Conservation (phyloP, 2,797 vertebrate genomes). For the Liparis tanakae region DNA sequence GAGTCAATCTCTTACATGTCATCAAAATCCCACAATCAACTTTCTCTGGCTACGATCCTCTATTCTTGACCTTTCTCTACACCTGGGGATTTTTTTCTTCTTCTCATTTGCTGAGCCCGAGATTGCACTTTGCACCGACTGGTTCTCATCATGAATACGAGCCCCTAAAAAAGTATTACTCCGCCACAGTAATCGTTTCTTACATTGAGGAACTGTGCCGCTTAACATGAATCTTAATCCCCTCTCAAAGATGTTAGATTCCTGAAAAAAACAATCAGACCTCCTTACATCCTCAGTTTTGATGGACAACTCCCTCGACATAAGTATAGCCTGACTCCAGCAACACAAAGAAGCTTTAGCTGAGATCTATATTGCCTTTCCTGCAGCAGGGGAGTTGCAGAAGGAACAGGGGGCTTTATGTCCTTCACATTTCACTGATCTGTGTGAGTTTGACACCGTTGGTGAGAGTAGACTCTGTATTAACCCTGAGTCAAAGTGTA, state of each 20-base stretch:
- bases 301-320: background rate
- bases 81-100: background rate
- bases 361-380: background rate
- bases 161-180: conserved; percentile 1
- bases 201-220: background rate
- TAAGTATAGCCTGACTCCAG: background rate
- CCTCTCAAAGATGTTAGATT: background rate
- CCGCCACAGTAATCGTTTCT: background rate
- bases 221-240: background rate
- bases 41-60: conserved; percentile 20
- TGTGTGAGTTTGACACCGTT: background rate
- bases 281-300: background rate
- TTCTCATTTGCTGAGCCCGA: background rate
- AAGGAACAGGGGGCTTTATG: background rate
- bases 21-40: background rate
- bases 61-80: conserved; percentile 24
- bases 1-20: background rate
- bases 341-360: background rate
- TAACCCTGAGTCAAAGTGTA: background rate
- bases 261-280: background rate
- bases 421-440: background rate
- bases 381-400: too few relatives aligned
- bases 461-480: background rate
- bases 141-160: conserved; percentile 25
- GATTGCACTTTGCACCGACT: conserved; percentile 17